Evolutionary conservation across 1,140 invertebrate genomes (phyloP).

Genomic region (Glomeris maerens): DNA sequence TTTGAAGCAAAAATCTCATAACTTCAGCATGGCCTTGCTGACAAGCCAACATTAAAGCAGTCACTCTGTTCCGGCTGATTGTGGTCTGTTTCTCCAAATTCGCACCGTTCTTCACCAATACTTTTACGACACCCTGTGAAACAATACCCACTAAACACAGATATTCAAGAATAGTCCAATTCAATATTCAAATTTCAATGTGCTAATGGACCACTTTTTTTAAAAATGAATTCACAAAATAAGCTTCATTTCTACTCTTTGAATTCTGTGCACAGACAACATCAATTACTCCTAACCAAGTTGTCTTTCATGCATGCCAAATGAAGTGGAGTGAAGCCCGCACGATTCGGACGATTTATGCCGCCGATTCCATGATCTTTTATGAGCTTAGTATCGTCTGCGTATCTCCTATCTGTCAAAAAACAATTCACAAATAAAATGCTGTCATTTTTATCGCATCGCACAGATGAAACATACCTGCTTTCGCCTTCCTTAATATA

Average conservation of each 20-base stretch:
- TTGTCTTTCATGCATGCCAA: constrained; percentile 21
- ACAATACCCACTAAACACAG: not conserved
- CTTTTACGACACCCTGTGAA: constrained; percentile 29
- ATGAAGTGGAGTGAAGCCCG: constrained; percentile 19
- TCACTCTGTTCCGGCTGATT: constrained; percentile 32
- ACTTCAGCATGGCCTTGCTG: constrained; percentile 31
- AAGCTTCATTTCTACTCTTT: not conserved
- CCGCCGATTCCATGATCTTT: constrained; percentile 26
- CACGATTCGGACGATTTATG: constrained; percentile 25
- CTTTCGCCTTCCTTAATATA: constrained; percentile 26
- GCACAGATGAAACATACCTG: not conserved
- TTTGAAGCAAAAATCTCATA: constrained; percentile 30
- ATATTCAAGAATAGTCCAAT: constrained; percentile 1
- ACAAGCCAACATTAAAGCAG: constrained; percentile 36
- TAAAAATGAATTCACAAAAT: no score
- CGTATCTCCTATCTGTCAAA: constrained; percentile 2
- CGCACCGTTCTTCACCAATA: constrained; percentile 31
- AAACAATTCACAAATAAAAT: not conserved
- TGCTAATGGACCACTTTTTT: no score
- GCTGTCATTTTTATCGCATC: not conserved
- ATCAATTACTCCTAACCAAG: constrained; percentile 22
- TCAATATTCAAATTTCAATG: not conserved
- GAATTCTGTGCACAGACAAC: not conserved
- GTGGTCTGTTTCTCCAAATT: constrained; percentile 32
- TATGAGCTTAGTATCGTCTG: not conserved